Percentiles rank a stretch among this genome's conserved stretches.
Conservation (phyloP, 2,797 vertebrate genomes). For the Pseudocheirus occidentalis region DNA sequence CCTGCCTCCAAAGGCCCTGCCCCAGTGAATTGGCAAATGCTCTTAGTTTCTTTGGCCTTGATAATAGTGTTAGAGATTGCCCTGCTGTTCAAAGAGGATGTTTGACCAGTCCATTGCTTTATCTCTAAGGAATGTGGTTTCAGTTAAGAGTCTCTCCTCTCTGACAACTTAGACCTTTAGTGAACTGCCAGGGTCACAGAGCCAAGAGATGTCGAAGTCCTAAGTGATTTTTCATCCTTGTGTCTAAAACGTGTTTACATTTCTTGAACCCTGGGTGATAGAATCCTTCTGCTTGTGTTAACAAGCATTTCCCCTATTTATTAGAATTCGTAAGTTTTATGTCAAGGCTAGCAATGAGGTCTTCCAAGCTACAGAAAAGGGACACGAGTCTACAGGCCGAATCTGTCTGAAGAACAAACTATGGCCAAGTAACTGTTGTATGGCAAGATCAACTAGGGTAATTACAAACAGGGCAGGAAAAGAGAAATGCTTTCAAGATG, state of each 20-base stretch:
- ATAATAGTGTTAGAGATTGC: slow-evolving; percentile 40
- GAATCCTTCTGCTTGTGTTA: slow-evolving; percentile 70
- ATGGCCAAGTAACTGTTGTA: slow-evolving; percentile 54
- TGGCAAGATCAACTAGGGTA: slow-evolving; percentile 44
- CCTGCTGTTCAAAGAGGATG: slow-evolving; percentile 48
- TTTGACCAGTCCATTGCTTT: slow-evolving; percentile 59
- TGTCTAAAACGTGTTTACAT: slow-evolving; percentile 79
- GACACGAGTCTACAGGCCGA: slow-evolving; percentile 40
- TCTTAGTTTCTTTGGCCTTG: slow-evolving; percentile 39
- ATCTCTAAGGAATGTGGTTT: slow-evolving; percentile 71
- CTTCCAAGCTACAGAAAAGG: slow-evolving; percentile 65
- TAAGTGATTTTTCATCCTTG: slow-evolving; percentile 75
- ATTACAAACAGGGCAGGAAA: neutral
- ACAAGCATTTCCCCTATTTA: slow-evolving; percentile 66
- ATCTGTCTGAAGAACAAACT: slow-evolving; percentile 39
- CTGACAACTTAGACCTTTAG: slow-evolving; percentile 64
- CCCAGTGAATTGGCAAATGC: neutral
- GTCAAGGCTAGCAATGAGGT: slow-evolving; percentile 49
- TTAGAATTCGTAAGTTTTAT: slow-evolving; percentile 73
- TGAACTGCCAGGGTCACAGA: slow-evolving; percentile 77
- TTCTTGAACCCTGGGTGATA: slow-evolving; percentile 79
- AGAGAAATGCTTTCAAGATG: slow-evolving; percentile 42
- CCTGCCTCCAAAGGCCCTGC: slow-evolving; percentile 26
- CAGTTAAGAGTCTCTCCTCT: slow-evolving; percentile 55
- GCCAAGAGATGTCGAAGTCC: slow-evolving; percentile 69